phyloP scores from a whole-genome alignment of 2,797 vertebrate species.

The Pseudocheirus occidentalis region DNA sequence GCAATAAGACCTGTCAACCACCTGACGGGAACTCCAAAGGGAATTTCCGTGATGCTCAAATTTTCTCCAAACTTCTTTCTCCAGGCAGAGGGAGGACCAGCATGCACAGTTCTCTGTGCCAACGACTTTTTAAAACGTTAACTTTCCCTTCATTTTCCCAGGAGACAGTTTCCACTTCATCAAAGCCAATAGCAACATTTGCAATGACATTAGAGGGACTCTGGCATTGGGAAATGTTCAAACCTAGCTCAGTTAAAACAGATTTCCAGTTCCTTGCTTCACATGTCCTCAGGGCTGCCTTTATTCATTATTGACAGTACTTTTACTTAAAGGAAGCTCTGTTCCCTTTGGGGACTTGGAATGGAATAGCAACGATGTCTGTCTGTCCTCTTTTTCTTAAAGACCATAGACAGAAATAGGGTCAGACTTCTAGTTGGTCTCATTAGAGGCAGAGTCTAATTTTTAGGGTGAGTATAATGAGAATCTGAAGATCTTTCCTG shows the following conservation, averaged over 20 bases:
- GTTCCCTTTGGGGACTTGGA: background rate
- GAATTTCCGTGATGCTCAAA: background rate
- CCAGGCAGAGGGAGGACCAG: background rate
- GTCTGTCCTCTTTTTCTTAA: background rate
- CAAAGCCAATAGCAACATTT: background rate
- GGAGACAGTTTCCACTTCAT: conserved; percentile 43
- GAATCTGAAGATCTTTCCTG: no score
- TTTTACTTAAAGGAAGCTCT: rapidly evolving
- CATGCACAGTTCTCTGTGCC: background rate
- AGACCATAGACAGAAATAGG: background rate
- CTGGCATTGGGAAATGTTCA: background rate
- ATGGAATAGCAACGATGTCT: background rate
- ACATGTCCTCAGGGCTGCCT: rapidly evolving
- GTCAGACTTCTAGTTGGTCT: background rate
- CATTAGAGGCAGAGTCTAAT: background rate
- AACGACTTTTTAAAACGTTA: background rate
- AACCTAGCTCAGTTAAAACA: background rate
- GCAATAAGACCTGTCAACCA: background rate
- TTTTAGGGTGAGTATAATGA: no score
- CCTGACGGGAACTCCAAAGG: background rate
- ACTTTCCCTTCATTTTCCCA: background rate
- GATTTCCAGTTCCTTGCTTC: background rate
- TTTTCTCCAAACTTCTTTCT: background rate
- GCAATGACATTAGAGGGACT: conserved; percentile 1
- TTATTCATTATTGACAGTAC: rapidly evolving